Percentiles rank a stretch among this genome's conserved stretches.
phyloP scores from a whole-genome alignment of 1,140 invertebrate species.

The Popillia japonica region DNA sequence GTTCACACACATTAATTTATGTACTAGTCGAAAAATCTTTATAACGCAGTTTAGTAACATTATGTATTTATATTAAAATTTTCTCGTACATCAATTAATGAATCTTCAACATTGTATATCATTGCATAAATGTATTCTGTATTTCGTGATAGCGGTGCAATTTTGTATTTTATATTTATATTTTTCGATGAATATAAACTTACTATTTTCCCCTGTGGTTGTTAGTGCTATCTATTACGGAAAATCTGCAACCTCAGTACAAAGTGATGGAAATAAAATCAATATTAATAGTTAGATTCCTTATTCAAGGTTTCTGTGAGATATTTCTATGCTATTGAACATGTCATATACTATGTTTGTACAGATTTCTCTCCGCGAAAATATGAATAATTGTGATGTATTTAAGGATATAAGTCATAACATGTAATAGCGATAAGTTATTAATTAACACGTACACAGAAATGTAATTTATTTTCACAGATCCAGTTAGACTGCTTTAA shows the following conservation, averaged over 20 bases:
- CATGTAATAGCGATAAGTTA: neutral
- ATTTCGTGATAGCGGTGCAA: conserved; percentile 19
- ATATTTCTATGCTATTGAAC: neutral
- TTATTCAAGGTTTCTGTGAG: neutral
- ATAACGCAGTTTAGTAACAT: neutral
- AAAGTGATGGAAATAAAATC: neutral
- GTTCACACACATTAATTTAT: neutral
- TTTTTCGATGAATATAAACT: conserved; percentile 1
- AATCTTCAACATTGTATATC: neutral
- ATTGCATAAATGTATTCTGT: neutral
- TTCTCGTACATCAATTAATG: neutral
- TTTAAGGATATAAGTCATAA: conserved; percentile 27
- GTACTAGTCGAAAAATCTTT: conserved; percentile 6
- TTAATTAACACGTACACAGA: neutral
- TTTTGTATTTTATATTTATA: conserved; percentile 29
- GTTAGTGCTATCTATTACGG: neutral
- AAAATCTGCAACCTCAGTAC: neutral
- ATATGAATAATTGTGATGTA: conserved; percentile 36
- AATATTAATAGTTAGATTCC: neutral
- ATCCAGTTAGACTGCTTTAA: neutral
- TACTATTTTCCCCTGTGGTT: neutral
- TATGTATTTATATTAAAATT: too few species aligned
- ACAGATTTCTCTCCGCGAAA: conserved; percentile 13
- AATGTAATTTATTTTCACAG: conserved; percentile 1
- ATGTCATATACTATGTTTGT: conserved; percentile 30